Percentiles rank a stretch among this genome's conserved stretches.
Evolutionary conservation across 1,140 invertebrate species (phyloP).

Genomic region (Drosophila mojavensis): DNA sequence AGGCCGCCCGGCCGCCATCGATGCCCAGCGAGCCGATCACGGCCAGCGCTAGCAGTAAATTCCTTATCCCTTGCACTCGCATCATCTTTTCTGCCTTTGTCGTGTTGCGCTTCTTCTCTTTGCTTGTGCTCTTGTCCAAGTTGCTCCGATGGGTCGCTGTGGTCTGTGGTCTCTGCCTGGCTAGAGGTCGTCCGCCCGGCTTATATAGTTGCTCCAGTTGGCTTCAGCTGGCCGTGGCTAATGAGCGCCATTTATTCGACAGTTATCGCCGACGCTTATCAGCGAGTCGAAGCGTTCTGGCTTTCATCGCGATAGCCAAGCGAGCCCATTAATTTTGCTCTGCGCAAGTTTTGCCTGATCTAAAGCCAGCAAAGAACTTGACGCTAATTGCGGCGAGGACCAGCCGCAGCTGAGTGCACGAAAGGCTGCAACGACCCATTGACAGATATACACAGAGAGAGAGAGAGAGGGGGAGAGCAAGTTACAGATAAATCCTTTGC

Average conservation of each 20-base stretch:
- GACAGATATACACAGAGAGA: no score
- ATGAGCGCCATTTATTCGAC: constrained; percentile 54
- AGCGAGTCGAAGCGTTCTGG: constrained; percentile 24
- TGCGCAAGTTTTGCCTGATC: constrained; percentile 43
- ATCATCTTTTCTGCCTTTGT: background rate
- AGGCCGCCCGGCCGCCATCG: background rate
- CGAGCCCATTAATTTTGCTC: constrained; percentile 59
- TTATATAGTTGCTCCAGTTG: constrained; percentile 43
- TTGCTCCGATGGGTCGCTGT: background rate
- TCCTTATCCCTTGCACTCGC: constrained; percentile 5
- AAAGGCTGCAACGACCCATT: no score
- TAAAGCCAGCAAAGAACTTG: constrained; percentile 7
- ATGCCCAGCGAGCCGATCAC: constrained; percentile 1
- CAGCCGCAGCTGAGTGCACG: no score
- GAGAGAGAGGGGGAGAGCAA: no score
- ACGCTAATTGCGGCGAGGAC: constrained; percentile 26
- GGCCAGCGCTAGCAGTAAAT: background rate
- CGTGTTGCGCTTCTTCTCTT: background rate
- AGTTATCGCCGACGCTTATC: constrained; percentile 58
- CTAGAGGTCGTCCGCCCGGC: background rate
- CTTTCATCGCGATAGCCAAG: constrained; percentile 61
- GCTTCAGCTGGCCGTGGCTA: constrained; percentile 26
- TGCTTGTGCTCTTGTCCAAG: background rate
- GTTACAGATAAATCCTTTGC: background rate
- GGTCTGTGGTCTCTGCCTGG: background rate